These are phyloP conservation scores for Linyphia triangularis DNA, from an alignment of 2,888 invertebrate genomes.

Conservation along the genomic window DNA sequence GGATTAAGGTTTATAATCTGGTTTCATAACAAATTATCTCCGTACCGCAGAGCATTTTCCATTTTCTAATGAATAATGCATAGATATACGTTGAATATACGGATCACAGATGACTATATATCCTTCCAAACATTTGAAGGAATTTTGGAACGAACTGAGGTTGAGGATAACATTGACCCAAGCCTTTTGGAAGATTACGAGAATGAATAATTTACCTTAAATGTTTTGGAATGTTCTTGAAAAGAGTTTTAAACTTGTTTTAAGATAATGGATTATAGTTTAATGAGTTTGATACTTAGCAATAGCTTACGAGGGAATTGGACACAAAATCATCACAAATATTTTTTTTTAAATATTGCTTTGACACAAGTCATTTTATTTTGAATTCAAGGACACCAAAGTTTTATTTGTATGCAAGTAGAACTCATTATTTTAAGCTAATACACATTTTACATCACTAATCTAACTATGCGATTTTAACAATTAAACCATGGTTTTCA, in stretches of 20 bases:
- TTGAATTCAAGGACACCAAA: too few species aligned
- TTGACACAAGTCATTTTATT: too few species aligned
- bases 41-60: neutral
- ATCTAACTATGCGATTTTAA: too few species aligned
- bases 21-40: neutral
- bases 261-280: too few species aligned
- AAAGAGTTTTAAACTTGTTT: neutral
- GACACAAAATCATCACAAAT: too few species aligned
- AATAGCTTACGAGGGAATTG: too few species aligned
- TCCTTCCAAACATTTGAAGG: neutral
- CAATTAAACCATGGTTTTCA: too few species aligned
- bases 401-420: too few species aligned
- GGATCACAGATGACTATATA: neutral
- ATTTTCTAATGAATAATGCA: neutral
- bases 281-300: too few species aligned
- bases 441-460: too few species aligned
- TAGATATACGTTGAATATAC: neutral
- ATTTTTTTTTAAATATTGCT: too few species aligned
- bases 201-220: neutral
- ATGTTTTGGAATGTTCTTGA: neutral
- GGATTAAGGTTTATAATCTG: neutral
- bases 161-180: neutral
- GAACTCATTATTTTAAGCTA: too few species aligned
- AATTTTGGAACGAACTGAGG: neutral
- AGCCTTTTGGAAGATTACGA: neutral